A percentile compares a stretch with the other conserved stretches of the same genome.
Conservation (phyloP, 1,140 invertebrate species). For the Pseudoatta argentina region DNA sequence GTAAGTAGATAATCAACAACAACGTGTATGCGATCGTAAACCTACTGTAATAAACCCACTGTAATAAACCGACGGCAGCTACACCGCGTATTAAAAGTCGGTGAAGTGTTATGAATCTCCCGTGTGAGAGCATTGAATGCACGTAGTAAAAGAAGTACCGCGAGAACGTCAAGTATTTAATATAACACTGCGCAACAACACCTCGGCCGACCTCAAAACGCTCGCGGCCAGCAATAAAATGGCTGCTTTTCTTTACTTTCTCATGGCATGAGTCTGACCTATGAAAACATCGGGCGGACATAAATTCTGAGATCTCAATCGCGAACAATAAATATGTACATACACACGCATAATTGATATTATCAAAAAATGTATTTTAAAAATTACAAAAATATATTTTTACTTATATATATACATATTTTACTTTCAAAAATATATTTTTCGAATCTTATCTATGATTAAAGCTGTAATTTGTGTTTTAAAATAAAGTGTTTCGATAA, state of each 20-base stretch:
- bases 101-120: slow-evolving; percentile 34
- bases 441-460: not conserved
- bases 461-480: not conserved
- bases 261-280: slow-evolving; percentile 41
- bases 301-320: not conserved
- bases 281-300: slow-evolving; percentile 27
- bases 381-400: not conserved
- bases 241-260: slow-evolving; percentile 51
- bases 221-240: slow-evolving; percentile 43
- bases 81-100: slow-evolving; percentile 33
- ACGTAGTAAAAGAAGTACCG: slow-evolving; percentile 27
- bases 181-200: slow-evolving; percentile 53
- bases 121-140: slow-evolving; percentile 30
- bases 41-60: not conserved
- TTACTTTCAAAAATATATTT: not conserved
- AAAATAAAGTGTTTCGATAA: not conserved
- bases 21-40: slow-evolving; percentile 34
- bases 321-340: not conserved
- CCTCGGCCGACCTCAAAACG: slow-evolving; percentile 54
- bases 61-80: slow-evolving; percentile 43
- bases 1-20: slow-evolving; percentile 46
- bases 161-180: slow-evolving; percentile 53
- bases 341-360: not conserved
- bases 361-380: not conserved
- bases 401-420: too few relatives aligned